Percentiles rank a stretch among this genome's conserved stretches.
phyloP scores from a whole-genome alignment of 1,140 invertebrate species.

The Meloidogyne hapla region DNA sequence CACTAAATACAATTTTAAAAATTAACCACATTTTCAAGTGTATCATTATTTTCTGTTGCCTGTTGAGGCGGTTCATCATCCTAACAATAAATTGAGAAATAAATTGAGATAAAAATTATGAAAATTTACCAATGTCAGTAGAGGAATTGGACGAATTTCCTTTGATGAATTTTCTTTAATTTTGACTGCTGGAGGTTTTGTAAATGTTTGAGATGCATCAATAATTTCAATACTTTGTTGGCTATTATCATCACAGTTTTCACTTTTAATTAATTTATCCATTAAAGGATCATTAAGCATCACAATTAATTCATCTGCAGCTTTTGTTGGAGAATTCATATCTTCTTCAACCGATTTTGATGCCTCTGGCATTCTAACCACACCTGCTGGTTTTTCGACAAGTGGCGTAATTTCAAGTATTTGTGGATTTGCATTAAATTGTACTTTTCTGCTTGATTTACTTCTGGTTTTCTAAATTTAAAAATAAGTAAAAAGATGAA shows the following conservation, averaged over 20 bases:
- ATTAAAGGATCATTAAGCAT: not conserved
- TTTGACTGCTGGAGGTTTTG: not conserved
- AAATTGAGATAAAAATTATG: no score
- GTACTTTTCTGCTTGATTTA: not conserved
- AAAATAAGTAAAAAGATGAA: not conserved
- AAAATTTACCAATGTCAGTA: not conserved
- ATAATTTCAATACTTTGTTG: not conserved
- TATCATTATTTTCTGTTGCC: not conserved
- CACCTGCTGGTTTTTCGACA: constrained; percentile 8
- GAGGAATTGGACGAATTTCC: not conserved
- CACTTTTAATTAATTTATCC: not conserved
- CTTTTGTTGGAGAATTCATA: not conserved
- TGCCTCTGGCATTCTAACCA: not conserved
- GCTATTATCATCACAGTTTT: not conserved
- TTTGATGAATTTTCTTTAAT: not conserved
- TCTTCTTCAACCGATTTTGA: not conserved
- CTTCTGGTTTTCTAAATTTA: not conserved
- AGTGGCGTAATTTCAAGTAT: constrained; percentile 23
- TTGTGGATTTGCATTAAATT: constrained; percentile 7
- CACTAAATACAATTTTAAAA: no score
- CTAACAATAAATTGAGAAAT: not conserved
- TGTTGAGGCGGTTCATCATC: not conserved
- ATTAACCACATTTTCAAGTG: not conserved
- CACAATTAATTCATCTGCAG: not conserved
- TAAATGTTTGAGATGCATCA: not conserved